These are phyloP conservation scores for Odontamblyopus rebecca DNA, from an alignment of 2,797 vertebrate genomes.

Conservation along the genomic window DNA sequence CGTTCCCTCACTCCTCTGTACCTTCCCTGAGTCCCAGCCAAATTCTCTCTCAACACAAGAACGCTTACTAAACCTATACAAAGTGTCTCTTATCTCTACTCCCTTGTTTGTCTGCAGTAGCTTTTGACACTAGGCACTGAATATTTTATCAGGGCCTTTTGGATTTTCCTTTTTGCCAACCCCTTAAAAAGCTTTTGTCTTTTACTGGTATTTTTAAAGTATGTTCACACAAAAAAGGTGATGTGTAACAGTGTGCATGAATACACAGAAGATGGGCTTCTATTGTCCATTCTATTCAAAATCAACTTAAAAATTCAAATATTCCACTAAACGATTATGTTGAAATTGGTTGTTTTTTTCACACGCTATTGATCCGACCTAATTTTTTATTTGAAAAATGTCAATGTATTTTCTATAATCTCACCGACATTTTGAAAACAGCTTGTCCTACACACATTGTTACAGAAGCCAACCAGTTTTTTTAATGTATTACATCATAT, in stretches of 20 bases:
- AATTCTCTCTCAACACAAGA: conserved; percentile 37
- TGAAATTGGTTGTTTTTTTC: background rate
- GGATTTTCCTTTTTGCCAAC: conserved; percentile 47
- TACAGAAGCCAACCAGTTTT: background rate
- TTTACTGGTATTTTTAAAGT: conserved; percentile 56
- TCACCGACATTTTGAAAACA: background rate
- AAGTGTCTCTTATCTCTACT: conserved; percentile 37
- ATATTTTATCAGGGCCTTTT: conserved; percentile 71
- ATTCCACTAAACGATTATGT: background rate
- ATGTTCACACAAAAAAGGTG: conserved; percentile 54
- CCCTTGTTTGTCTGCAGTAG: conserved; percentile 50
- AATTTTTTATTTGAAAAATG: no score
- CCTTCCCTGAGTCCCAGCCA: conserved; percentile 40
- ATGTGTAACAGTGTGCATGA: conserved; percentile 40
- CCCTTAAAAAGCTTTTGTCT: conserved; percentile 58
- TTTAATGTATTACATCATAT: background rate
- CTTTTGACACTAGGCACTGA: conserved; percentile 70
- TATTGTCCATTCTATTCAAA: conserved; percentile 32
- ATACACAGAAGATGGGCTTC: conserved; percentile 32
- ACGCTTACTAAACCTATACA: conserved; percentile 31
- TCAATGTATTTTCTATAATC: background rate
- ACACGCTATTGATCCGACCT: no score
- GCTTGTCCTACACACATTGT: background rate
- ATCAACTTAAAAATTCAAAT: background rate
- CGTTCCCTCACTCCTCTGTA: conserved; percentile 36